A percentile compares a stretch with the other conserved stretches of the same genome.
Evolutionary conservation across 2,113 vertebrate genomes (phyloP).

Genomic region (Gallinago media): DNA sequence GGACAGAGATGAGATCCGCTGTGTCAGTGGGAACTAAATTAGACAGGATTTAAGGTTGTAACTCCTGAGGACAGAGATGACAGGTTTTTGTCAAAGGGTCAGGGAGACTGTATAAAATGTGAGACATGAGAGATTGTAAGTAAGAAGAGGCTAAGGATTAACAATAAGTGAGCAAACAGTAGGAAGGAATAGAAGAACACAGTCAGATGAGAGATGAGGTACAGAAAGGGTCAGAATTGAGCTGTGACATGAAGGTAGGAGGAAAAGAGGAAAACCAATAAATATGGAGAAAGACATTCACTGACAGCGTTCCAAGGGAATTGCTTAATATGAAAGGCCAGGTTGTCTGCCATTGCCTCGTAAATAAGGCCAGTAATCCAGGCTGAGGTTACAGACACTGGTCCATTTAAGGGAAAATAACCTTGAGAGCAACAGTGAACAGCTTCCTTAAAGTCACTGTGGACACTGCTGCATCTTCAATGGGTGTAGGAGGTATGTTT

Average conservation of each 20-base stretch:
- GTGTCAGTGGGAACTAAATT: constrained; percentile 9
- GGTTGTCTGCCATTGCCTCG: rapidly evolving
- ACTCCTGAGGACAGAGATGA: not conserved
- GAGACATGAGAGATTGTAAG: not conserved
- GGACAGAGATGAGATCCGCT: not conserved
- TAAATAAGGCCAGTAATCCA: not conserved
- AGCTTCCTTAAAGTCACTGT: not conserved
- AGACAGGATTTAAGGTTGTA: not conserved
- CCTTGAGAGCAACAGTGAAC: not conserved
- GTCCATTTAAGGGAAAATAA: not conserved
- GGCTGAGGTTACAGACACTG: not conserved
- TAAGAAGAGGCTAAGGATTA: constrained; percentile 4
- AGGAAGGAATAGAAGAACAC: not conserved
- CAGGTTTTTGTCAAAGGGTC: not conserved
- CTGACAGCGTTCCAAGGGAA: not conserved
- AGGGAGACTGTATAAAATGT: not conserved
- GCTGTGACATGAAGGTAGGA: not conserved
- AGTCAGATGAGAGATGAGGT: not conserved
- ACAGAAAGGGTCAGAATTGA: not conserved
- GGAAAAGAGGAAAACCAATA: not conserved
- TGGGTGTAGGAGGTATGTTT: not conserved
- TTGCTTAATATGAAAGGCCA: not conserved
- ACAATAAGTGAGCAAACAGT: not conserved
- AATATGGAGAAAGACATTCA: not conserved
- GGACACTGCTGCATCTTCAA: not conserved